These are phyloP conservation scores for Clytia hemisphaerica DNA, from an alignment of 30 jellyfish, hydroid and myxozoan species.

Conservation along the genomic window DNA sequence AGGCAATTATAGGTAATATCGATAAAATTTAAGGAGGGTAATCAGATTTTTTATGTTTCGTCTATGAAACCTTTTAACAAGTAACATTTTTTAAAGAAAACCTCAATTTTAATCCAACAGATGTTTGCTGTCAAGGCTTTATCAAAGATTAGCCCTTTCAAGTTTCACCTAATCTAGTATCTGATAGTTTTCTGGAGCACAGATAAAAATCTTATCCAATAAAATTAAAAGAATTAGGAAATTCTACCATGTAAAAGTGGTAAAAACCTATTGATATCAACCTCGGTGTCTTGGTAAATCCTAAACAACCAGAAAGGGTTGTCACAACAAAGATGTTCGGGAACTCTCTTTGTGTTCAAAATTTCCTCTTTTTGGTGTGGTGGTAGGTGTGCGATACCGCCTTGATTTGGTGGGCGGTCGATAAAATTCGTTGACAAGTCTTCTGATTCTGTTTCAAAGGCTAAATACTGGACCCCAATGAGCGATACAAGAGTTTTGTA, in stretches of 20 bases:
- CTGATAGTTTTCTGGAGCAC: too few relatives aligned
- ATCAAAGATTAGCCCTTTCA: too few relatives aligned
- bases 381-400: conserved; percentile 66
- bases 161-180: too few relatives aligned
- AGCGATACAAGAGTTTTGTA: conserved; percentile 58
- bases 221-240: too few relatives aligned
- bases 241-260: conserved; percentile 4
- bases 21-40: too few relatives aligned
- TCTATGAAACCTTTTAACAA: too few relatives aligned
- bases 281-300: conserved; percentile 89
- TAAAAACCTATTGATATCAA: conserved; percentile 29
- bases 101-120: too few relatives aligned
- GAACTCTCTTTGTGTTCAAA: conserved; percentile 30
- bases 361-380: conserved; percentile 29
- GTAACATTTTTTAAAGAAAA: too few relatives aligned
- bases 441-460: conserved; percentile 40
- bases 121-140: too few relatives aligned
- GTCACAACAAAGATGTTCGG: conserved; percentile 65
- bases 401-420: conserved; percentile 45
- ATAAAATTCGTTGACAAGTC: conserved; percentile 42
- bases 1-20: too few relatives aligned
- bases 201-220: too few relatives aligned
- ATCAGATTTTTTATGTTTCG: too few relatives aligned
- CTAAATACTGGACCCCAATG: conserved; percentile 39
- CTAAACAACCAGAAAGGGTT: conserved; percentile 80